Evolutionary conservation across 2,113 vertebrate genomes (phyloP), one percentile per base, ranked within the genome.

Genomic region (Phocoena sinus): DNA sequence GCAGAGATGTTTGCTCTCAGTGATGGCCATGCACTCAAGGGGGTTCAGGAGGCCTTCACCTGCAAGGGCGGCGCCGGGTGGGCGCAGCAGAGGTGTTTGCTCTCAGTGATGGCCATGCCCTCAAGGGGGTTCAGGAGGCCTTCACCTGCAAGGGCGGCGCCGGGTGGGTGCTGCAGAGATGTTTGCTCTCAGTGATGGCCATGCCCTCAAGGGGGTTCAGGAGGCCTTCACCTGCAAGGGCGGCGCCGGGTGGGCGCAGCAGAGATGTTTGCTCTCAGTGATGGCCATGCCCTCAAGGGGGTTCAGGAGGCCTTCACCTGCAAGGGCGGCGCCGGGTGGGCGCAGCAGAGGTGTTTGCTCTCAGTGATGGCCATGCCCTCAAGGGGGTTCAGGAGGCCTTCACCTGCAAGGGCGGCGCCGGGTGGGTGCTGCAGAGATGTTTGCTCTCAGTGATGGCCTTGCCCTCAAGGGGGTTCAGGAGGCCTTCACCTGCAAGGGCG

Each of bases 271-370:
- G 44, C 31, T 33, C 47, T 33, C 1, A n/a, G n/a, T n/a, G n/a
- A n/a, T n/a, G n/a, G n/a, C n/a, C n/a, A n/a, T n/a, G n/a, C n/a
- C 47, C 9, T 77, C 10, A 58, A 18, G 47, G 44, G 44, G 18
- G 3, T 33, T 31, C 50, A 18, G 47, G 74, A 20, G 5, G 74
- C 44, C 5, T 77, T 77, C 50, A 10, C 17, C 47, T 77, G 28
- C 47, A 21, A 0, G 2, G 3, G 28, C 17, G 0, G 0, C 33
- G 5, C 10, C 11, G 2, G 28, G 1, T 33, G 73, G 60, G 47
- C 21, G 10, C 2, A 12, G 47, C 28, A 53, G 74, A 53, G 74
- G 33, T 28, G 1, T 33, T 33, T 50, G 44, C 31, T 33, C 47
- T 33, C 1, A n/a, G n/a, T n/a, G n/a, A n/a, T n/a, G n/a, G n/a